Conservation (phyloP, 37 sponge, comb jelly and placozoan species). For the Chondrilla cf. caribensis region DNA sequence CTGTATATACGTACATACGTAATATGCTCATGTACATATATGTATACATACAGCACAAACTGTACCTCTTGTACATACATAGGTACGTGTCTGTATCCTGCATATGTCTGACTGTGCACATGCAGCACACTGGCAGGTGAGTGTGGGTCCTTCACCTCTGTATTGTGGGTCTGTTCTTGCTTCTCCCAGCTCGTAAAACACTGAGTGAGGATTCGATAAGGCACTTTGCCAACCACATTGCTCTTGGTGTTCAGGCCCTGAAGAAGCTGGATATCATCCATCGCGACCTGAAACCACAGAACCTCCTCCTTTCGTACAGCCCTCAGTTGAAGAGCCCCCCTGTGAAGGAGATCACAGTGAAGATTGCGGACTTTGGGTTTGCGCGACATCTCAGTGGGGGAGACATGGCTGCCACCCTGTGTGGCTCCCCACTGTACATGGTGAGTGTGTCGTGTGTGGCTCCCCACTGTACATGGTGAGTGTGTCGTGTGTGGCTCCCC, state of each 20-base stretch:
- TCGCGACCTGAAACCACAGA: slow-evolving; percentile 93
- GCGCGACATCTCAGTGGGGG: slow-evolving; percentile 83
- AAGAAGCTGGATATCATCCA: slow-evolving; percentile 75
- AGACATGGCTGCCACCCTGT: slow-evolving; percentile 94
- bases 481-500: slow-evolving; percentile 5
- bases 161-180: not conserved
- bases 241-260: slow-evolving; percentile 65
- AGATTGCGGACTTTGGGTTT: slow-evolving; percentile 94
- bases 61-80: too few relatives aligned
- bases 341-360: slow-evolving; percentile 24
- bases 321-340: slow-evolving; percentile 17
- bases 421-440: slow-evolving; percentile 99
- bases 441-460: slow-evolving; percentile 38
- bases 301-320: slow-evolving; percentile 77
- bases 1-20: too few relatives aligned
- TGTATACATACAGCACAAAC: too few relatives aligned
- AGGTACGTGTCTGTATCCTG: too few relatives aligned
- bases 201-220: slow-evolving; percentile 76
- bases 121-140: too few relatives aligned
- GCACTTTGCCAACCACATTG: slow-evolving; percentile 51
- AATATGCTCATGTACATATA: too few relatives aligned
- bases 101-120: too few relatives aligned
- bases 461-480: slow-evolving; percentile 4
- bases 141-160: too few relatives aligned
- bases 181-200: slow-evolving; percentile 54